phyloP scores from a whole-genome alignment of 2,797 vertebrate species.

The Galago senegalensis region DNA sequence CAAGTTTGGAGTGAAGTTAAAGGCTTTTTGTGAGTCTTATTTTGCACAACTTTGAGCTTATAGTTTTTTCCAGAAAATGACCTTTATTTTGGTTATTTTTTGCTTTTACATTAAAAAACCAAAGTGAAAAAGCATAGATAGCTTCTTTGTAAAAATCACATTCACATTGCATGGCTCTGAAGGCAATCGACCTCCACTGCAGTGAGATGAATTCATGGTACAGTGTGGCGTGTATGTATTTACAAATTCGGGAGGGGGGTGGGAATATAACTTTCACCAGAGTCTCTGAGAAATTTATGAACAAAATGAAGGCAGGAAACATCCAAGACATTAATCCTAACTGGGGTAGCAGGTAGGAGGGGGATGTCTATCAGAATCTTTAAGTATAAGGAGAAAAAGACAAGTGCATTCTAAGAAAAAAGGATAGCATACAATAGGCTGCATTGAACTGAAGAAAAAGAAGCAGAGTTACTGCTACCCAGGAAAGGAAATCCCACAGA shows the following conservation, averaged over 20 bases:
- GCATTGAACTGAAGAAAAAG: conserved; percentile 13
- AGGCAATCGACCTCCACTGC: background rate
- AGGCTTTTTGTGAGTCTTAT: background rate
- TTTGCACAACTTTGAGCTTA: background rate
- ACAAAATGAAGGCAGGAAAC: background rate
- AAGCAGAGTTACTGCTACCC: background rate
- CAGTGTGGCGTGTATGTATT: background rate
- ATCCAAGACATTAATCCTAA: background rate
- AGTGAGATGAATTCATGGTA: background rate
- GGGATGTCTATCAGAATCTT: background rate
- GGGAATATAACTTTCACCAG: background rate
- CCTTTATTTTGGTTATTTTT: too few species aligned
- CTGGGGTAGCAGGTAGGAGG: background rate
- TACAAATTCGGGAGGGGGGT: background rate
- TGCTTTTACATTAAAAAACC: background rate
- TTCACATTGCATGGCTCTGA: background rate
- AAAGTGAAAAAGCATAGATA: background rate
- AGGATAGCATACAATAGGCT: background rate
- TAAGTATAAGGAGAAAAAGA: background rate
- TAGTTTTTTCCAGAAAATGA: background rate
- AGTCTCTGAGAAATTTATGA: background rate
- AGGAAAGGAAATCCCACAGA: conserved; percentile 21
- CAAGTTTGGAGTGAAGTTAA: background rate
- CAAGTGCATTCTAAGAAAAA: background rate
- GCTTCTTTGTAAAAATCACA: background rate